Evolutionary conservation across 37 sponge, comb jelly and placozoan genomes (phyloP).

Genomic region (Ephydatia muelleri): DNA sequence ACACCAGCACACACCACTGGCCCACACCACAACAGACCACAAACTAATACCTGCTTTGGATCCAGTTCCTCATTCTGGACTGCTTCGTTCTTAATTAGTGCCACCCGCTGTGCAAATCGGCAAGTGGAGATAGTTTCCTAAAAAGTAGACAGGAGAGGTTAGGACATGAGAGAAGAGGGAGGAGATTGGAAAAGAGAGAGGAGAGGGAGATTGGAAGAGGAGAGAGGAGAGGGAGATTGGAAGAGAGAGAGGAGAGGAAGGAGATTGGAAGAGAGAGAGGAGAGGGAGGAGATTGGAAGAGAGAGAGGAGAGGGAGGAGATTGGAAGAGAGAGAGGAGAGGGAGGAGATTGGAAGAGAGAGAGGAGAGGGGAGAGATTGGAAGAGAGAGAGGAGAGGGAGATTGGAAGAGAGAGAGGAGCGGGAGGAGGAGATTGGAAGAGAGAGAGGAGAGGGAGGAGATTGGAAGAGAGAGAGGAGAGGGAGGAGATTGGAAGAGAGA

Average conservation of each 20-base stretch:
- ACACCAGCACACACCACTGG: no score
- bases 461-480: neutral
- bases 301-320: neutral
- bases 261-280: neutral
- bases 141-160: neutral
- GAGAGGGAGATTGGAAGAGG: conserved; percentile 4
- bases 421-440: neutral
- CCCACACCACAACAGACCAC: no score
- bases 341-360: neutral
- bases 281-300: neutral
- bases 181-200: neutral
- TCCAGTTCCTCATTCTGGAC: conserved; percentile 95
- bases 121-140: conserved; percentile 98
- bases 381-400: neutral
- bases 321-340: no score
- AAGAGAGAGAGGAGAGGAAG: neutral
- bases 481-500: neutral
- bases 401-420: neutral
- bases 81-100: conserved; percentile 96
- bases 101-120: conserved; percentile 98
- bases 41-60: conserved; percentile 78
- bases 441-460: no score
- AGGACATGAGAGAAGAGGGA: neutral
- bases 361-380: neutral
- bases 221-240: neutral